phyloP scores from a whole-genome alignment of 1,140 invertebrate species.

The Nasonia vitripennis region DNA sequence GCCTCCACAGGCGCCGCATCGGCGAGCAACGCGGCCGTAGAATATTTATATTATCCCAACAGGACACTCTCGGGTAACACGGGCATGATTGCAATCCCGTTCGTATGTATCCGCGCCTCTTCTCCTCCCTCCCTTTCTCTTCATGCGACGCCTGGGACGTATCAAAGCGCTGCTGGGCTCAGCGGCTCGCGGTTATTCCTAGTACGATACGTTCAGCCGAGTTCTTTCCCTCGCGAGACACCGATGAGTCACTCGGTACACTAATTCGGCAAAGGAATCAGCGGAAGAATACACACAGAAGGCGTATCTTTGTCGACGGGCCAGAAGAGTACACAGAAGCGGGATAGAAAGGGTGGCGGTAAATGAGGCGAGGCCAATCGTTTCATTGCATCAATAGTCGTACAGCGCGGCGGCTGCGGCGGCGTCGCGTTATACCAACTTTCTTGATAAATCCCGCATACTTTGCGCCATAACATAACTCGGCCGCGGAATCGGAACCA shows the following conservation, averaged over 20 bases:
- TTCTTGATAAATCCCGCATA: constrained; percentile 76
- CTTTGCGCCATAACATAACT: constrained; percentile 75
- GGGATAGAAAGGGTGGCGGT: constrained; percentile 55
- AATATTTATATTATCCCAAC: constrained; percentile 74
- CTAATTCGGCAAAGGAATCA: constrained; percentile 5
- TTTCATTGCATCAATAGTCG: constrained; percentile 76
- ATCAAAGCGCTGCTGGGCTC: constrained; percentile 64
- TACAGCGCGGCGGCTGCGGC: constrained; percentile 40
- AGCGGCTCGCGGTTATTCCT: constrained; percentile 56
- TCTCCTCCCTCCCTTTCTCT: constrained; percentile 57
- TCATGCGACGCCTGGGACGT: constrained; percentile 69
- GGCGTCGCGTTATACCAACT: constrained; percentile 72
- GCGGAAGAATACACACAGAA: constrained; percentile 38
- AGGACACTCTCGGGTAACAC: constrained; percentile 70
- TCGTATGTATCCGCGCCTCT: constrained; percentile 67
- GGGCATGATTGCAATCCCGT: constrained; percentile 73
- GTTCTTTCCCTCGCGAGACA: neutral
- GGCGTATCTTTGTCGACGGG: constrained; percentile 3
- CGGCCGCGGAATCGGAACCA: constrained; percentile 73
- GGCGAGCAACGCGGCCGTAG: constrained; percentile 62
- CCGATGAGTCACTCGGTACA: neutral
- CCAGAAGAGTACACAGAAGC: constrained; percentile 18
- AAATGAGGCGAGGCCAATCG: constrained; percentile 74
- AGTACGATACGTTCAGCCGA: constrained; percentile 69
- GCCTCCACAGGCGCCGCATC: constrained; percentile 41